Evolutionary conservation across 1,140 invertebrate genomes (phyloP), one percentile per base, ranked within the genome.

Genomic region (Saccostrea glomerata): DNA sequence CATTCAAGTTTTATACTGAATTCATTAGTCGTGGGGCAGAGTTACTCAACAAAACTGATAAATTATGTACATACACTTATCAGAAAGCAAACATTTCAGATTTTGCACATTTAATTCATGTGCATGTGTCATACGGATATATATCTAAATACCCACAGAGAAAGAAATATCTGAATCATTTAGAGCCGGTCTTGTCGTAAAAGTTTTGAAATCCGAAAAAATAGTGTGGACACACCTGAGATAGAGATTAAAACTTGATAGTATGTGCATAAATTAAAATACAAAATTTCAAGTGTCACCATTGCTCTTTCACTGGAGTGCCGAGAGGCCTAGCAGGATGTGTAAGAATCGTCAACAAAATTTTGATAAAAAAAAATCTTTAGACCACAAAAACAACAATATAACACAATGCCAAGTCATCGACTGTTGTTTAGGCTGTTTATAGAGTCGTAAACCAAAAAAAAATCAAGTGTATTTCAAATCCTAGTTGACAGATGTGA

Each of bases 221-320:
- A 23, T 36, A 30, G 70, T 77, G 30, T 25, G 3, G 25, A 30
- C 70, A 77, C 70, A 77, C 70, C 70, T 77, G 70, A 77, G 70
- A 77, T 77, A 36, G 2, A 77, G 70, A 77, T 77, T 77, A 77
- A 36, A 77, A 77, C 70, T 30, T 77, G 70, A 77, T 77, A 77
- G 25, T 77, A 77, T 77, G 70, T 77, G 70, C 70, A 77, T 77
- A 77, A 77, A 77, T 77, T 77, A 77, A 77, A 77, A 77, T 77
- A 77, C 70, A 77, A 77, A 77, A 77, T 77, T 77, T 77, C 70
- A 77, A 77, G 3, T 77, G 70, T 30, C 70, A 77, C 70, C 25
- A 13, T 23, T 25, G 66, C 23, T 30, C 70, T 77, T 30, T 25
- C 70, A 77, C 11, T 77, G 12, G 23, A 15, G 13, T 77, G 13